Evolutionary conservation across 2,888 invertebrate species (phyloP), one percentile per base, ranked within the genome.

Genomic region (Torymus tubicola): DNA sequence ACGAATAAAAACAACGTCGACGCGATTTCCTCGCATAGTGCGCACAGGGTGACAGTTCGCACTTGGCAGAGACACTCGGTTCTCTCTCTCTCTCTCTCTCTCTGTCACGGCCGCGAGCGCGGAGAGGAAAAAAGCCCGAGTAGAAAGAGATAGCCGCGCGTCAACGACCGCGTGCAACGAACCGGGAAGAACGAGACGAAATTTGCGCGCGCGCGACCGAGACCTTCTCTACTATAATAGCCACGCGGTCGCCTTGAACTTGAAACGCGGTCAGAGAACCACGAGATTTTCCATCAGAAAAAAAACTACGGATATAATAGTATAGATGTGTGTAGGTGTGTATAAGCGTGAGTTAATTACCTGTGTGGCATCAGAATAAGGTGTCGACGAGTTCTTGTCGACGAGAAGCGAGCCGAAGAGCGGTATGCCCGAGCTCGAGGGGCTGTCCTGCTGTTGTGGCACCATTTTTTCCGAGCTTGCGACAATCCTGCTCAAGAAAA

Each of bases 311-410:
- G 8, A 8, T 31, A 31, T 31, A 31, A 31, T 31, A 31, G 31
- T 31, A 8, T 42, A 42, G 5, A 8, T 8, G 42, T 18, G 55
- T 14, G 65, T 11, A 10, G 14, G 42, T 18, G 16, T 42, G 21
- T 21, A 50, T 71, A 53, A 3, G 60, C 67, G 73, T 67, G 57
- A 92, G 94, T 95, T 93, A 97, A 97, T 95, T 93, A 97, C 97
- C 96, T 97, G 96, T 87, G 99, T 99, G 83, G 99, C 99, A 93
- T 99, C 99, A 89, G 98, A 97, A 93, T 99, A 99, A 81, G 99
- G 99, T 81, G 98, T 99, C 75, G 95, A 93, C 53, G 98, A 98
- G 91, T 96, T 96, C 92, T 96, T 95, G 92, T 96, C 95, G 91
- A 98, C 96, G 88, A 95, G 93, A 91, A 96, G 96, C 79, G 98